These are phyloP conservation scores for Phodopus roborovskii DNA, from an alignment of 2,113 vertebrate species.

Conservation along the genomic window DNA sequence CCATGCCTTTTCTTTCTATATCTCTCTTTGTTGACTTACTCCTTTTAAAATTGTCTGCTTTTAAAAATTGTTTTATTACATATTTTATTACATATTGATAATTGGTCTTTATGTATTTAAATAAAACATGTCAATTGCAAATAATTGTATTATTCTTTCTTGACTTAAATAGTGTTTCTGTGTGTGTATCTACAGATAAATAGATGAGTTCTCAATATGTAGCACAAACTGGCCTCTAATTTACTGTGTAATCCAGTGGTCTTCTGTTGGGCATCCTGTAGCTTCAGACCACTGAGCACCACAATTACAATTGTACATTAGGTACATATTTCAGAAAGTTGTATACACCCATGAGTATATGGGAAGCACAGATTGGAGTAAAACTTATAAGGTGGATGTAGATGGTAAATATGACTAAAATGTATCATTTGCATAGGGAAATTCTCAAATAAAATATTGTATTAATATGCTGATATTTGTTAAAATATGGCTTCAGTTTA, in stretches of 20 bases:
- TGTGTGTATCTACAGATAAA: too few species aligned
- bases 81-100: not conserved
- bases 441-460: too few species aligned
- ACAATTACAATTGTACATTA: not conserved
- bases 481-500: too few species aligned
- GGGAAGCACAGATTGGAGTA: too few species aligned
- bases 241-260: not conserved
- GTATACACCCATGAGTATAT: too few species aligned
- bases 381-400: too few species aligned
- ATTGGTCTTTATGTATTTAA: not conserved
- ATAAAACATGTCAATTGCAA: not conserved
- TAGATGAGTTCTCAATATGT: not conserved
- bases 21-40: not conserved
- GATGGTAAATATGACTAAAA: too few species aligned
- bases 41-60: not conserved
- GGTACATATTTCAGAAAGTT: not conserved
- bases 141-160: not conserved
- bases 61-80: conserved; percentile 12
- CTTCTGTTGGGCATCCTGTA: not conserved
- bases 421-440: too few species aligned
- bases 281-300: not conserved
- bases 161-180: too few species aligned
- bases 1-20: too few species aligned
- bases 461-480: too few species aligned
- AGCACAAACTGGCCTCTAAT: not conserved